Base-by-base conservation (phyloP, 2,113 vertebrate species). In the Motacilla tschutschensis region DNA sequence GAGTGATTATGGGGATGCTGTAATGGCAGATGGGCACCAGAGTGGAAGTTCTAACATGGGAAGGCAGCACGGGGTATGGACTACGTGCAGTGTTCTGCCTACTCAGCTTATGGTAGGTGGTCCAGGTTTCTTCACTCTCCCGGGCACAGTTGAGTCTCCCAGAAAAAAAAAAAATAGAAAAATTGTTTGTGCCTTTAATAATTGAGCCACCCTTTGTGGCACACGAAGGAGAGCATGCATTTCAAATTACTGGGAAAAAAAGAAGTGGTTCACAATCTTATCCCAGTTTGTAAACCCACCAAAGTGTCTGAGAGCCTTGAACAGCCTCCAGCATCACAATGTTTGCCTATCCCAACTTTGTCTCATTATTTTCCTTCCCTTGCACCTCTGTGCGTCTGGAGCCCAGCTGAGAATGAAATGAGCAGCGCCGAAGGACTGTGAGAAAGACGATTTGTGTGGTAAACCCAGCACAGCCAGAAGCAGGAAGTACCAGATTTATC, bases 401-500 rank as follows among this genome's bases (percentile, higher is more conserved):
- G 90, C 80, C 94, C 93, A 96, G 95, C 91, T 94, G 94, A 95
- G 91, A 94, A 82, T 36, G 70, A 88, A 94, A 94, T 88, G 92
- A 94, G 71, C 77, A 92, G 82, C 11, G 75, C 85, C 20, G 14
- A 95, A 92, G 90, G 83, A 93, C 84, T 93, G 93, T 90, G 90
- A 94, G 95, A 93, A 94, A 90, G 82, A 90, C 89, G 16, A 84
- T 86, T 93, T 95, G 87, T 95, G 90, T 93, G 90, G 89, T 94
- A 95, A 95, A 92, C 93, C 94, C 82, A 92, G 91, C 92, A 70
- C 93, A 92, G 90, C 51, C 92, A 95, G 93, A 94, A 94, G 92
- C 92, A 93, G 93, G 94, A 93, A 94, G 91, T 95, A 92, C 93
- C 79, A 85, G 92, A 94, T 94, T 94, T 94, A 91, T 93, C 92